Evolutionary conservation across 2,113 vertebrate genomes (phyloP), one percentile per base, ranked within the genome.

Genomic region (Phoxinus phoxinus): DNA sequence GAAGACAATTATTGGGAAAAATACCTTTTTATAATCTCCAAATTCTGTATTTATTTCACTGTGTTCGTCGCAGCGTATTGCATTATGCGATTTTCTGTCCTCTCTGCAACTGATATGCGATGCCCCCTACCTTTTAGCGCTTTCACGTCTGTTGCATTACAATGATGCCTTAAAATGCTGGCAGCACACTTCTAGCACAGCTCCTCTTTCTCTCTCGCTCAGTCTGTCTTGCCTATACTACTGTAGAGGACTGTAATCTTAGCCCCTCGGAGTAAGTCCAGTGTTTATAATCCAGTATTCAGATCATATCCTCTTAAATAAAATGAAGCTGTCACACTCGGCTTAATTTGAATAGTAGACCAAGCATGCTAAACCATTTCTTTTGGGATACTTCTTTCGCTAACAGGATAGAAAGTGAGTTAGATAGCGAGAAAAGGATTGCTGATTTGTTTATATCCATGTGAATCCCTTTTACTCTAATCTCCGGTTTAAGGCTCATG

Each of bases 361-460:
- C 84, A 85, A 89, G 88, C 87, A 88, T 27, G 48, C 87, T 76
- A 85, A 87, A 58, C 84, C 78, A 41, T 27, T 86, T 93, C 89
- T 91, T 94, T 93, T 92, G 74, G 76, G 61, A 32, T 53, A 65
- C 56, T 88, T 84, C 69, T 53, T 37, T 83, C 88, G 72, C 89
- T 92, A 87, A 81, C 84, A 83, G 71, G 65, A 89, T 85, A 88
- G 73, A 87, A 80, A 90, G 81, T 86, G 85, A 73, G 65, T 85
- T 63, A 90, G 87, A 76, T 67, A 23, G 35, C 58, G 85, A 88
- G 69, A 83, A 86, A 87, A 90, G 84, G 85, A 90, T 92, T 92
- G 87, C 87, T 88, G 90, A 91, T 92, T 92, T 89, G 90, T 86
- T 86, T 84, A 91, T 91, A 92, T 90, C 89, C 88, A 84, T 35